Evolutionary conservation across 2,888 invertebrate genomes (phyloP).

Genomic region (Acleris emargana): DNA sequence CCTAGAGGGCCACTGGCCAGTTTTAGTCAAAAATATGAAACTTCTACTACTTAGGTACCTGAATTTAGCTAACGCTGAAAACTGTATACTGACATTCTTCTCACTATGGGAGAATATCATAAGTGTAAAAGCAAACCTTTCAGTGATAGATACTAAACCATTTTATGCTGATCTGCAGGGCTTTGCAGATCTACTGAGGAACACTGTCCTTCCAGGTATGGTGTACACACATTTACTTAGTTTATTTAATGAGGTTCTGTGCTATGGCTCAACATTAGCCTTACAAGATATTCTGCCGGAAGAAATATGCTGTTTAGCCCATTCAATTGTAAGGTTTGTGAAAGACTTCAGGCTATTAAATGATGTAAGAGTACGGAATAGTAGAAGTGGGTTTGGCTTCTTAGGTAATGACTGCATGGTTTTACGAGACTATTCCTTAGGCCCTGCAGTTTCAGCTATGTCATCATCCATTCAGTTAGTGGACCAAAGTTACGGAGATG

Average conservation of each 20-base stretch:
- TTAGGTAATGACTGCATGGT: constrained; percentile 73
- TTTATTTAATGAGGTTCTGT: constrained; percentile 94
- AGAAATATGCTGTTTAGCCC: constrained; percentile 94
- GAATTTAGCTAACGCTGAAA: constrained; percentile 85
- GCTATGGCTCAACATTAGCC: constrained; percentile 95
- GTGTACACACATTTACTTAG: constrained; percentile 93
- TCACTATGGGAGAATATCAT: constrained; percentile 95
- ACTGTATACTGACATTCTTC: constrained; percentile 91
- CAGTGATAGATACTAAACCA: constrained; percentile 94
- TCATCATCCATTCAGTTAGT: constrained; percentile 72
- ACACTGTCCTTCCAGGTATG: constrained; percentile 89
- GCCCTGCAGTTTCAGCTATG: constrained; percentile 63
- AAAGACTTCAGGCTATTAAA: constrained; percentile 92
- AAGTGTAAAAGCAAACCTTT: constrained; percentile 94
- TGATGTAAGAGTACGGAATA: constrained; percentile 73
- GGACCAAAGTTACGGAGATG: constrained; percentile 76
- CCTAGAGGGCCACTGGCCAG: constrained; percentile 92
- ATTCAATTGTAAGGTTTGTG: constrained; percentile 92
- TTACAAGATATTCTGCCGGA: constrained; percentile 94
- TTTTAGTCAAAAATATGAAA: constrained; percentile 89
- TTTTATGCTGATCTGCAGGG: constrained; percentile 93
- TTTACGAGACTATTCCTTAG: constrained; percentile 65
- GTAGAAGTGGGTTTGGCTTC: constrained; percentile 75
- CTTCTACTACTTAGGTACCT: constrained; percentile 83
- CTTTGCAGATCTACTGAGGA: constrained; percentile 88